Base-by-base conservation (phyloP, 1,140 invertebrate species). In the Lethrus apterus region DNA sequence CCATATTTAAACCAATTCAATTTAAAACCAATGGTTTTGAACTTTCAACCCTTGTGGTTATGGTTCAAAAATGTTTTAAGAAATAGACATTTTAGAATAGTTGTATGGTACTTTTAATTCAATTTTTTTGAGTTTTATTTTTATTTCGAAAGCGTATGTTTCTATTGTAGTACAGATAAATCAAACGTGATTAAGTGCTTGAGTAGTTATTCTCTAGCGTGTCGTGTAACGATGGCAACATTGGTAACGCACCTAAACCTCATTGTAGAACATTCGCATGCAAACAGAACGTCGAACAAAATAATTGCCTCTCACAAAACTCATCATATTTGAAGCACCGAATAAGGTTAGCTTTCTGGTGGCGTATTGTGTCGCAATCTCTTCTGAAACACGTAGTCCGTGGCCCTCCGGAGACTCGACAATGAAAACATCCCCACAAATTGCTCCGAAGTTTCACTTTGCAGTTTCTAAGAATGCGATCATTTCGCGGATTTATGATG, bases 391-490 rank as follows among this genome's bases (percentile, higher is more conserved):
- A 40, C 36, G 36, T 40, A 40, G 24, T 24, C 24, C 36, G 20
- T 21, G 36, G 36, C 36, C 36, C 36, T 40, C 36, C 10, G 14
- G 36, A 40, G 36, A 40, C 36, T 5, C 4, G 21, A 13, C 29
- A 45, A 50, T 38, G 29, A 23, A 47, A 43, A 36, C 36, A 13
- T 30, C 44, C 26, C 44, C 21, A 44, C 50, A 52, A 55, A 52
- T 55, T 55, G 50, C 42, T 52, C 44, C 50, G 46, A n/a, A 52
- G 46, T 55, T 55, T 55, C 50, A 55, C 50, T 55, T 55, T 48
- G 49, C 40, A 45, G 34, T 42, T 44, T 24, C 40, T 38, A 48
- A 55, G 43, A 48, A 55, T 45, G 42, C 43, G 43, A 55, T 55
- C 53, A 55, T 55, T 55, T 45, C 40, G 11, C 31, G 46, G 50